Conservation (phyloP, 2,797 vertebrate species). For the Avahi laniger region DNA sequence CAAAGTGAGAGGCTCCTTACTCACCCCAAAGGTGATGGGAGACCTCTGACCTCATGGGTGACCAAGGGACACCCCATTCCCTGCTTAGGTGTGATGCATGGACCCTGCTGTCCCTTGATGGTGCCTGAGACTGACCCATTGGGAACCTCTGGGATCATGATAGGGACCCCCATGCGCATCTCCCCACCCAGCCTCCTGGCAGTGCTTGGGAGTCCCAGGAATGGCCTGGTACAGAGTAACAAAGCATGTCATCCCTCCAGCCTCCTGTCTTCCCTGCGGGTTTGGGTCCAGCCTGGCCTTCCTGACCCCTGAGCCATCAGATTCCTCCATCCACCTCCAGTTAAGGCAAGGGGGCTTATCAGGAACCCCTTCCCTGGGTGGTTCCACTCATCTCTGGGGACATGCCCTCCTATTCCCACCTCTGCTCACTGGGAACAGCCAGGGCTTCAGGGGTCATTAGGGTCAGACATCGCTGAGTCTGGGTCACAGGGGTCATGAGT, state of each 20-base stretch:
- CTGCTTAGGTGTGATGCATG: background rate
- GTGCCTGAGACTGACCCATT: background rate
- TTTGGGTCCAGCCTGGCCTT: background rate
- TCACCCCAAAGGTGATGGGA: slow-evolving; percentile 93
- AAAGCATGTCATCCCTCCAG: background rate
- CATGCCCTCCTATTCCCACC: background rate
- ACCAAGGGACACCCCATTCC: background rate
- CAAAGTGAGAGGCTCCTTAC: slow-evolving; percentile 96
- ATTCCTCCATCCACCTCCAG: background rate
- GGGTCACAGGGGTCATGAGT: background rate
- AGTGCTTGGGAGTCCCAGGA: background rate
- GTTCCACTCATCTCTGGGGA: background rate
- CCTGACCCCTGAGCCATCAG: background rate
- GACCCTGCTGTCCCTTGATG: background rate
- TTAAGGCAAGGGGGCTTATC: background rate
- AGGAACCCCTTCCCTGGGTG: background rate
- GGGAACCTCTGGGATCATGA: background rate
- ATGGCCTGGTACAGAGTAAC: background rate
- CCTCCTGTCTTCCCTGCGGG: background rate
- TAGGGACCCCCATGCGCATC: background rate
- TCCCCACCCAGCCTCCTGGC: background rate
- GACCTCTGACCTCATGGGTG: background rate
- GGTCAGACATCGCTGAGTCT: background rate
- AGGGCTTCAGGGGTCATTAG: background rate
- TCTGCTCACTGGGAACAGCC: background rate